These are phyloP conservation scores for Vesta saturnalis DNA, from an alignment of 2,888 invertebrate genomes.

Conservation along the genomic window DNA sequence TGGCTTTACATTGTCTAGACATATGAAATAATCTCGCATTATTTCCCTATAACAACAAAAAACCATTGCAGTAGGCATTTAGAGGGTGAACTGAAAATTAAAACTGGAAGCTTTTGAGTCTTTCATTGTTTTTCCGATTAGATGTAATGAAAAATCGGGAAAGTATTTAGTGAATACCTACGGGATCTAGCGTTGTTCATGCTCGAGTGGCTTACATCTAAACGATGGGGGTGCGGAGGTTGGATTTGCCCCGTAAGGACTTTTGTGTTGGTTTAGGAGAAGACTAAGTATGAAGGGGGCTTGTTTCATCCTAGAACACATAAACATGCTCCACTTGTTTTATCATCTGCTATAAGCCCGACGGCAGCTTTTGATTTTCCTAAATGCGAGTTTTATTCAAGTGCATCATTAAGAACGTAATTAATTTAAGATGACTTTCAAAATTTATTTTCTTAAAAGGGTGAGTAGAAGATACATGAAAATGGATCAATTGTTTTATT, in stretches of 20 bases:
- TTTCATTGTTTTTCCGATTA: constrained; percentile 39
- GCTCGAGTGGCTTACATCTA: constrained; percentile 38
- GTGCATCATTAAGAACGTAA: constrained; percentile 24
- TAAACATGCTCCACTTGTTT: constrained; percentile 38
- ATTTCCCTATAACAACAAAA: constrained; percentile 28
- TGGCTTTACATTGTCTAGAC: constrained; percentile 12
- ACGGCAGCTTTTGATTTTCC: constrained; percentile 34
- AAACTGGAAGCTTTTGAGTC: constrained; percentile 36
- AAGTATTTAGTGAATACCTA: constrained; percentile 40
- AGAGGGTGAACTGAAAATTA: constrained; percentile 34
- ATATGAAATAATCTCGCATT: constrained; percentile 25
- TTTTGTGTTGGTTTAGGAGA: constrained; percentile 39
- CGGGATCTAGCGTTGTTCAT: constrained; percentile 36
- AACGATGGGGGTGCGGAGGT: constrained; percentile 35
- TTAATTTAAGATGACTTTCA: constrained; percentile 19
- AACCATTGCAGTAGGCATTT: constrained; percentile 19
- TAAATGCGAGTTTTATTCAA: constrained; percentile 28
- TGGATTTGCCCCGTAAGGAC: constrained; percentile 39
- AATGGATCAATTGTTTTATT: neutral
- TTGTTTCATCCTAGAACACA: constrained; percentile 29
- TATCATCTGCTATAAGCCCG: constrained; percentile 37
- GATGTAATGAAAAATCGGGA: constrained; percentile 41
- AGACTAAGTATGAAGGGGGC: constrained; percentile 30
- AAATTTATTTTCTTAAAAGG: constrained; percentile 3
- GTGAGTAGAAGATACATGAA: too few relatives aligned